These are phyloP conservation scores for Lithosia quadra DNA, from an alignment of 2,888 invertebrate genomes.

Conservation along the genomic window DNA sequence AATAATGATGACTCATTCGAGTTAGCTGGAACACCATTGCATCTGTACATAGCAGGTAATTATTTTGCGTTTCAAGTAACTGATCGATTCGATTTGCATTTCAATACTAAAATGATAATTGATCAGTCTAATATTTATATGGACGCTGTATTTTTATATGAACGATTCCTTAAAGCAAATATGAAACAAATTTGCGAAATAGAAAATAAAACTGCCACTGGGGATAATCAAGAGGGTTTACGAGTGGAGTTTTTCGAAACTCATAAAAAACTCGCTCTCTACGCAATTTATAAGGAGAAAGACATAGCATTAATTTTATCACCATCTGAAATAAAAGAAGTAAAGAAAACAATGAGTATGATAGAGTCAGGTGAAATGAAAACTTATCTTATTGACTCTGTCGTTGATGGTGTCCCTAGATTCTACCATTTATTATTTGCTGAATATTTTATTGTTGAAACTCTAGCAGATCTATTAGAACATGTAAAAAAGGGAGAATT, in stretches of 20 bases:
- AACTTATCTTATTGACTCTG: constrained; percentile 47
- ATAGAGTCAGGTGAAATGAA: constrained; percentile 54
- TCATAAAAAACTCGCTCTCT: constrained; percentile 57
- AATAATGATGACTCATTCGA: constrained; percentile 46
- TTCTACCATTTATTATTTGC: constrained; percentile 58
- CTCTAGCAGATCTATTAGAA: constrained; percentile 43
- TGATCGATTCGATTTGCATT: constrained; percentile 46
- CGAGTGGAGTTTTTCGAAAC: constrained; percentile 48
- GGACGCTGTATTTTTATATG: constrained; percentile 49
- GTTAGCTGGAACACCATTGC: constrained; percentile 58
- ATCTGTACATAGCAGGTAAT: constrained; percentile 58
- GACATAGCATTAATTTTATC: constrained; percentile 52
- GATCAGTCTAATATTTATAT: constrained; percentile 47
- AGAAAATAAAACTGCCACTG: constrained; percentile 18
- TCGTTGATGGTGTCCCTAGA: constrained; percentile 53
- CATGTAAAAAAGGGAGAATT: neutral
- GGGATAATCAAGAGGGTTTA: constrained; percentile 23
- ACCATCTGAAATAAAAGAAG: constrained; percentile 50
- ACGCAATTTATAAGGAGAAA: constrained; percentile 55
- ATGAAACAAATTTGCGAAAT: constrained; percentile 47
- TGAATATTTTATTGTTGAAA: constrained; percentile 59
- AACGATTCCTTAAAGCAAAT: constrained; percentile 52
- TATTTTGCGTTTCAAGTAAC: constrained; percentile 56
- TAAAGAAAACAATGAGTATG: constrained; percentile 46
- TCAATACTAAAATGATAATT: constrained; percentile 38